A percentile compares a stretch with the other conserved stretches of the same genome.
Conservation (phyloP, 2,113 vertebrate genomes). For the Thermophis baileyi region DNA sequence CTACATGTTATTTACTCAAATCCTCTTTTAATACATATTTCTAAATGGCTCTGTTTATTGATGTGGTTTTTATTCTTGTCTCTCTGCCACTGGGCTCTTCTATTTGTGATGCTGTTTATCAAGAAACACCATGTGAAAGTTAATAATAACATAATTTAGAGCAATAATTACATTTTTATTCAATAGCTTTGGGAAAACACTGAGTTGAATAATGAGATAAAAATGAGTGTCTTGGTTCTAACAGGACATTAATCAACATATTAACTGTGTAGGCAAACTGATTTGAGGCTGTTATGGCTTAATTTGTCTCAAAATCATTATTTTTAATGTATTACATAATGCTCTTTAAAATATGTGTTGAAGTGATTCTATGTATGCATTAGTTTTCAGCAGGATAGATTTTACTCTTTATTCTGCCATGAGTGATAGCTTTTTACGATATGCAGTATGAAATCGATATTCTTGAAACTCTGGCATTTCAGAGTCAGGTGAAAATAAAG, state of each 20-base stretch:
- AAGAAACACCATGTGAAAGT: conserved; percentile 67
- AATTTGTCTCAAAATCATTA: conserved; percentile 76
- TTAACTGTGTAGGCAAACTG: conserved; percentile 75
- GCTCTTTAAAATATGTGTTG: conserved; percentile 50
- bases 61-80: conserved; percentile 28
- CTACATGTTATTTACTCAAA: background rate
- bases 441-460: background rate
- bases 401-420: background rate
- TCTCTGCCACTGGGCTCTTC: conserved; percentile 40
- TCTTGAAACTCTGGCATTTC: conserved; percentile 33
- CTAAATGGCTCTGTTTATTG: conserved; percentile 23
- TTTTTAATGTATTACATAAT: conserved; percentile 70
- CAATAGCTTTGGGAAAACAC: conserved; percentile 74
- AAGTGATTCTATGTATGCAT: conserved; percentile 38
- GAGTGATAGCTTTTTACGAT: conserved; percentile 19
- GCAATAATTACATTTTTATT: conserved; percentile 77
- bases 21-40: background rate
- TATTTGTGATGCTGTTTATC: conserved; percentile 65
- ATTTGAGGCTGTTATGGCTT: conserved; percentile 67
- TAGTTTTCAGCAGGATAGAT: conserved; percentile 16
- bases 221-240: conserved; percentile 70
- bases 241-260: conserved; percentile 80
- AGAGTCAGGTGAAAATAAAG: conserved; percentile 31
- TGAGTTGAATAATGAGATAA: conserved; percentile 73
- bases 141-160: conserved; percentile 73